phyloP scores from a whole-genome alignment of 2,113 vertebrate genomes.

The Rhinoderma darwinii region DNA sequence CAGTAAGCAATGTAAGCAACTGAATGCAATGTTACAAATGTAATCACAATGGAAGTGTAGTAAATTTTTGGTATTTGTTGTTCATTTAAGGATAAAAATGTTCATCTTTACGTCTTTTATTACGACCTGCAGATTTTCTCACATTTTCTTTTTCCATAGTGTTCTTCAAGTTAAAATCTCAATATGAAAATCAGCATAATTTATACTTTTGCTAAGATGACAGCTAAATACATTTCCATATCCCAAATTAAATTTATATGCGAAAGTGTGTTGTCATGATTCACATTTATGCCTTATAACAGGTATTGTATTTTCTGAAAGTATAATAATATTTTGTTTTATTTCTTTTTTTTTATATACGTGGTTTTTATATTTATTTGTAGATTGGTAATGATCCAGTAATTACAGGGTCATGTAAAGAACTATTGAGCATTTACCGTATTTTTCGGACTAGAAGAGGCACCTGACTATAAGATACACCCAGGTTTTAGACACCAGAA shows the following conservation, averaged over 20 bases:
- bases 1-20: too few relatives aligned
- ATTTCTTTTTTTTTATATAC: not conserved
- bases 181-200: not conserved
- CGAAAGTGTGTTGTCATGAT: not conserved
- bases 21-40: too few relatives aligned
- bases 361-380: not conserved
- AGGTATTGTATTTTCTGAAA: not conserved
- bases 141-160: not conserved
- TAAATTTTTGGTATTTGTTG: too few relatives aligned
- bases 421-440: too few relatives aligned
- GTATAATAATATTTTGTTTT: not conserved
- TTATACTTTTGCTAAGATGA: not conserved
- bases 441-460: too few relatives aligned
- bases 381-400: not conserved
- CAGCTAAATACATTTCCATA: conserved; percentile 11
- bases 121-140: not conserved
- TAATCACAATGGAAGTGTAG: too few relatives aligned
- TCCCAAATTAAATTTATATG: conserved; percentile 8
- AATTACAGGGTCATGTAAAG: too few relatives aligned
- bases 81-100: not conserved
- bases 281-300: not conserved
- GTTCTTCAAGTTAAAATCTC: not conserved
- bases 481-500: too few relatives aligned
- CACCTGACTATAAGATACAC: too few relatives aligned
- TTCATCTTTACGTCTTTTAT: not conserved